Evolutionary conservation across 2,797 vertebrate species (phyloP), one percentile per base, ranked within the genome.

Genomic region (Brachymystax lenok): DNA sequence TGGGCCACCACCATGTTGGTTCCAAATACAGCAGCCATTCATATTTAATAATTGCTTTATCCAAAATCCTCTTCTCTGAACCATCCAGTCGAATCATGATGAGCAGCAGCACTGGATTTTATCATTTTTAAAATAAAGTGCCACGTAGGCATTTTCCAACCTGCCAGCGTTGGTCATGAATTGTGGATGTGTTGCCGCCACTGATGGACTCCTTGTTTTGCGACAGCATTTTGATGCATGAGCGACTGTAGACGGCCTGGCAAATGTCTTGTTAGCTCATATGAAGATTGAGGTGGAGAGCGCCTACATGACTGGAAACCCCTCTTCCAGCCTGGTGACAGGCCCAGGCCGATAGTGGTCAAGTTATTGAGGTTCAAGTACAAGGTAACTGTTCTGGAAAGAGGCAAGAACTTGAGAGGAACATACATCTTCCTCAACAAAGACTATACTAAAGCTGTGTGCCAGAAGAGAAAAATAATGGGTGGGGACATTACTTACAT

Each of bases 21-120:
- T 90, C 86, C 90, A 92, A 90, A 92, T 87, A 89, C 69, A 63
- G 72, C 59, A 46, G 77, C 89, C 85, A 92, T 94, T 91, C 73
- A 93, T 93, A 87, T 94, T 94, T 93, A 76, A 94, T 91, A 50
- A 79, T 73, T 73, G 82, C 86, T 91, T 88, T 87, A 89, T 91
- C 85, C 88, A 82, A 91, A 90, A 92, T 79, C 82, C 78, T 84
- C 71, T 70, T 85, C 75, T 79, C 79, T 17, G 79, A 80, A 78
- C 79, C 86, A 77, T 74, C 77, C 81, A 28, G 73, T 78, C 74
- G 82, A 84, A 88, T 88, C 85, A 80, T 61, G 54, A 46, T 46
- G 40, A 46, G 40, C 40, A 12, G 40, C 54, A 33, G 33, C 24
- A 74, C n/a, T 78, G 83, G 79, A 79, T 84, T 85, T 76, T 85